Base-by-base conservation (phyloP, 2,888 invertebrate species). In the Trilocha varians region DNA sequence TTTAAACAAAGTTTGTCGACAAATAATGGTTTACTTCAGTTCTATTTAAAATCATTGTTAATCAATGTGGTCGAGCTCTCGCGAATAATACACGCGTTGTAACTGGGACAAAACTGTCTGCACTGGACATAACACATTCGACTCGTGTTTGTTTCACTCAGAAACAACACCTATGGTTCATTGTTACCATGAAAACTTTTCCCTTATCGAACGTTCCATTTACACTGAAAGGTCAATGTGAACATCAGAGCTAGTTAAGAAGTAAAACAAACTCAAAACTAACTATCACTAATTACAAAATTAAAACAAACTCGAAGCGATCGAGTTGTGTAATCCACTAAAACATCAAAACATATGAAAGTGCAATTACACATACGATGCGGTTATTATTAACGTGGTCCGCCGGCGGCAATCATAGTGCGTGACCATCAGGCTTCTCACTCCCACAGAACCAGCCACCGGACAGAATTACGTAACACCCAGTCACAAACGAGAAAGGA, bases 361-460 rank as follows among this genome's bases (percentile, higher is more conserved):
- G 68, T 69, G 52, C 71, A 70, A 70, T 75, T 70, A 67, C 64
- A 66, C 50, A 55, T 71, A 61, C 69, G 69, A 65, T 71, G 67
- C 70, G 60, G 60, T 68, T 70, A 72, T 69, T 54, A 59, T 66
- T 68, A 70, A 57, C 53, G 56, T 41, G 50, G 49, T 52, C 46
- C 44, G 50, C 45, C 40, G 39, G 46, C 41, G 41, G 43, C 50
- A 44, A 40, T 40, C 42, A 45, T 34, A 25, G 43, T 45, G 44
- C 44, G 40, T 36, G 36, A 41, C 37, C 41, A 42, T 47, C 38
- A 18, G 8, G 16, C 15, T 44, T 35, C 43, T 39, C 39, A 34
- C 34, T 14, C 33, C 13, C 35, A 36, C 37, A 13, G 33, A 15
- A 38, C 33, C 34, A 33, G 36, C 47, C 49, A 59, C 53, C 59